Conservation (phyloP, 2,113 vertebrate genomes). For the Hipposideros armiger region DNA sequence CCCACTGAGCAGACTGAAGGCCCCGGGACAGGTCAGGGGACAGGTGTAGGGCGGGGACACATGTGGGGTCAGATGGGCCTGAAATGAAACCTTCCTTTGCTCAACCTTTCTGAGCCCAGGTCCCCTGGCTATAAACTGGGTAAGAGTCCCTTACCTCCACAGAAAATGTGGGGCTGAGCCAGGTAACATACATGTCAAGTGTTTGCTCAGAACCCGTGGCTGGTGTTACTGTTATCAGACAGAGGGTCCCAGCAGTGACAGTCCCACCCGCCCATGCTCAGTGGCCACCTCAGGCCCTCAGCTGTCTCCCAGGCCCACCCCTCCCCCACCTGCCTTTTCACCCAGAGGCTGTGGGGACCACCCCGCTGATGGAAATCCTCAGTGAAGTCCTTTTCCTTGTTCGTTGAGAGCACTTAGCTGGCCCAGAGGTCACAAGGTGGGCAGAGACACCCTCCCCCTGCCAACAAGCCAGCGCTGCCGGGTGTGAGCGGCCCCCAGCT, state of each 20-base stretch:
- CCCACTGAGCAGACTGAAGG: accelerated
- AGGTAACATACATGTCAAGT: accelerated
- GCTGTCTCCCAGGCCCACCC: background rate
- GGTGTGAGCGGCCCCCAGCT: background rate
- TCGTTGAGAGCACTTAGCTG: background rate
- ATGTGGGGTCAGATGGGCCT: background rate
- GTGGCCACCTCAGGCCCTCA: too few relatives aligned
- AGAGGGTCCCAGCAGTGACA: background rate
- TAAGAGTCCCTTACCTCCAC: too few relatives aligned
- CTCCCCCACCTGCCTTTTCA: background rate
- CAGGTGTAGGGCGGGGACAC: accelerated
- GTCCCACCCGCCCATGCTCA: accelerated
- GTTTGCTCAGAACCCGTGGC: background rate
- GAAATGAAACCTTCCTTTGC: background rate
- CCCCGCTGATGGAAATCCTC: background rate
- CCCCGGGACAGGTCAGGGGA: background rate
- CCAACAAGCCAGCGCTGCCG: background rate
- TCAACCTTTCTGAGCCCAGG: background rate
- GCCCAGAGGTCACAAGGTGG: conserved; percentile 10
- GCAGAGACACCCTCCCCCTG: background rate
- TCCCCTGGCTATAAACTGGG: background rate
- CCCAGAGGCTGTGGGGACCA: background rate
- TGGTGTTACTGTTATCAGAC: accelerated
- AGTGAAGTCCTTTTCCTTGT: conserved; percentile 42
- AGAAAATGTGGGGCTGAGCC: background rate